A percentile compares a stretch with the other conserved stretches of the same genome.
These are phyloP conservation scores for Ptychoptera contaminata DNA, from an alignment of 2,888 invertebrate species.

Conservation along the genomic window DNA sequence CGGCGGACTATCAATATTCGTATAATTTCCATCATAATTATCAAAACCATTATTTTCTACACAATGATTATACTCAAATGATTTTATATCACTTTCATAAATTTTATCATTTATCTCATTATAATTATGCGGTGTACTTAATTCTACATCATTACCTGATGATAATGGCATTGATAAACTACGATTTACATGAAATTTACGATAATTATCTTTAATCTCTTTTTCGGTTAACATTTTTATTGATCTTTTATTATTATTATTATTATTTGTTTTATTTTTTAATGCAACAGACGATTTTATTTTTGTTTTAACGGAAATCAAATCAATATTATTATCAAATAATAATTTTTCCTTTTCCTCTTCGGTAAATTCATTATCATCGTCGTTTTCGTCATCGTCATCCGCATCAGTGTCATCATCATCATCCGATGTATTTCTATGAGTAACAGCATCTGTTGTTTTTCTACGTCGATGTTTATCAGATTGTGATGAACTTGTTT, in stretches of 20 bases:
- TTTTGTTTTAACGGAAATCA: too few relatives aligned
- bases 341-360: too few relatives aligned
- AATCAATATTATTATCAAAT: too few relatives aligned
- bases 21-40: constrained; percentile 6
- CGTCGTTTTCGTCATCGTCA: too few relatives aligned
- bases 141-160: too few relatives aligned
- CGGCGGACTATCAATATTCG: constrained; percentile 11
- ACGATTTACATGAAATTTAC: not conserved
- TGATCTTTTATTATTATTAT: not conserved
- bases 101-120: too few relatives aligned
- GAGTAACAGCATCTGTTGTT: not conserved
- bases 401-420: not conserved
- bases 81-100: not conserved
- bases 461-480: not conserved
- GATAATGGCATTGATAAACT: too few relatives aligned
- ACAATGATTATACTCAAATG: constrained; percentile 11
- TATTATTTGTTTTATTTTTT: too few relatives aligned
- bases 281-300: too few relatives aligned
- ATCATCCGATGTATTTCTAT: not conserved
- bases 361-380: not conserved
- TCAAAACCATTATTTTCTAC: not conserved
- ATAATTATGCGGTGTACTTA: too few relatives aligned
- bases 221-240: constrained; percentile 8
- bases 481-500: constrained; percentile 6
- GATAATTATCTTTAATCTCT: constrained; percentile 4